These are phyloP conservation scores for Drosophila guanche DNA, from an alignment of 1,140 invertebrate species.

Conservation along the genomic window DNA sequence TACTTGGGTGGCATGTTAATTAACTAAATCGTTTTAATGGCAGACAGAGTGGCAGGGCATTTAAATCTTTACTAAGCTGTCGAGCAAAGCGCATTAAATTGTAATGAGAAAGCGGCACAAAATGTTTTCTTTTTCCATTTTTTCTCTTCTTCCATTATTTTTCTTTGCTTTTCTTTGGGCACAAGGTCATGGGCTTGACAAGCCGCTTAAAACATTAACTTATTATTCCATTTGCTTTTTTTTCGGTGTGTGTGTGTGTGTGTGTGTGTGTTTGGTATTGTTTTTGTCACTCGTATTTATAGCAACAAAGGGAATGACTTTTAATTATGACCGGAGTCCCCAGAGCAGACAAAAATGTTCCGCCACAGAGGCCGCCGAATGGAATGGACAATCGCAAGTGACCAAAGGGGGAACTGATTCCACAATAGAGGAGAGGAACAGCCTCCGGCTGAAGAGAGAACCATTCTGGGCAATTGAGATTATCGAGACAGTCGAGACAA, in stretches of 20 bases:
- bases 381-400: no score
- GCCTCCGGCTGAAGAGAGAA: no score
- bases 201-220: constrained; percentile 76
- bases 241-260: not conserved
- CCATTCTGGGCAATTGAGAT: no score
- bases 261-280: not conserved
- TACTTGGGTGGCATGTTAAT: constrained; percentile 52
- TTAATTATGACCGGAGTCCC: constrained; percentile 54
- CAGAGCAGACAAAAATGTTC: constrained; percentile 57
- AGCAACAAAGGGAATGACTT: constrained; percentile 48
- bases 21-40: constrained; percentile 59
- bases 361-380: constrained; percentile 15
- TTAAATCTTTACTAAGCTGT: constrained; percentile 71
- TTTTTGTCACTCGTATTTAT: not conserved
- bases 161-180: constrained; percentile 28
- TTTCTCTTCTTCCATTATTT: constrained; percentile 14
- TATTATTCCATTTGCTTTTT: constrained; percentile 54
- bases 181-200: constrained; percentile 65
- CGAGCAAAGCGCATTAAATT: constrained; percentile 75
- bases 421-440: no score
- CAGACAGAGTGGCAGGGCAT: constrained; percentile 34
- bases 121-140: constrained; percentile 53
- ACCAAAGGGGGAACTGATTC: no score
- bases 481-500: no score
- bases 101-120: constrained; percentile 65